These are phyloP conservation scores for Ranitomeya variabilis DNA, from an alignment of 2,113 vertebrate species.

Conservation along the genomic window DNA sequence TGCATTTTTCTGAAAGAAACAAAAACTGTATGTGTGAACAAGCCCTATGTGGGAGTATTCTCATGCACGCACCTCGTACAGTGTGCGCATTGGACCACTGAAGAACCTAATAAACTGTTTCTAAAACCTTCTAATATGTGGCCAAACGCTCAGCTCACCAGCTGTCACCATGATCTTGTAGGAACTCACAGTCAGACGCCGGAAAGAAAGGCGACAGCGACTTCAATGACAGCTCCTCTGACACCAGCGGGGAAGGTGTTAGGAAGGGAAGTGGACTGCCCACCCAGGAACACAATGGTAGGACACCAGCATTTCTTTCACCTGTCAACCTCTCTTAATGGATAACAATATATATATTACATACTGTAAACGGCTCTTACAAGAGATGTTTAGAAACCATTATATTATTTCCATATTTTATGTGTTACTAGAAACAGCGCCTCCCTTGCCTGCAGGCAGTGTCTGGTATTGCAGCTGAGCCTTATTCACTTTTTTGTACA, in stretches of 20 bases:
- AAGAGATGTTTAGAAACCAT: too few relatives aligned
- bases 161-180: slow-evolving; percentile 56
- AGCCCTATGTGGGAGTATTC: too few relatives aligned
- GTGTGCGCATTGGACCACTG: neutral
- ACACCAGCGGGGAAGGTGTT: slow-evolving; percentile 67
- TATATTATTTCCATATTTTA: too few relatives aligned
- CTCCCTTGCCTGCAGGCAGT: neutral
- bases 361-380: neutral
- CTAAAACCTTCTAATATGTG: neutral
- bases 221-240: slow-evolving; percentile 76
- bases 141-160: neutral
- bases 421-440: neutral
- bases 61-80: too few relatives aligned
- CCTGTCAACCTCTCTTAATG: neutral
- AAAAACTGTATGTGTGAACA: too few relatives aligned
- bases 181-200: slow-evolving; percentile 71
- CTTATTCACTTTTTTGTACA: too few relatives aligned
- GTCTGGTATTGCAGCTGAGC: neutral
- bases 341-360: neutral
- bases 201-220: slow-evolving; percentile 79
- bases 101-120: neutral
- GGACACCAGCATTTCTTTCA: slow-evolving; percentile 43
- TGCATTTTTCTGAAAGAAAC: too few relatives aligned
- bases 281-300: slow-evolving; percentile 68
- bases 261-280: slow-evolving; percentile 69